Evolutionary conservation across 2,113 vertebrate species (phyloP).

Genomic region (Laticauda laticaudata): DNA sequence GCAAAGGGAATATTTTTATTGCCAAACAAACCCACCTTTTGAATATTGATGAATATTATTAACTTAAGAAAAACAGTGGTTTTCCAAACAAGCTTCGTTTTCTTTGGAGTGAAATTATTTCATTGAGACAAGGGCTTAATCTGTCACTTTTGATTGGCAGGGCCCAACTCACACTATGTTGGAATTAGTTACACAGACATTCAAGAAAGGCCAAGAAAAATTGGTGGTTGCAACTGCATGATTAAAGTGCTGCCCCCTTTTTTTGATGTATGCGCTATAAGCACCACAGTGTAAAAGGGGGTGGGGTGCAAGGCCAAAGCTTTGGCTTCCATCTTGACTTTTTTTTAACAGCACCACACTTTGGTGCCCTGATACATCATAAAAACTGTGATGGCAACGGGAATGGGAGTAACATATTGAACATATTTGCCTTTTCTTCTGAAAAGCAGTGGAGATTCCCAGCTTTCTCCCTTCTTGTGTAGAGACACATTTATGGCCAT

Average conservation of each 20-base stretch:
- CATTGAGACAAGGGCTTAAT: background rate
- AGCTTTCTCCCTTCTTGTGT: background rate
- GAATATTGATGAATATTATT: conserved; percentile 14
- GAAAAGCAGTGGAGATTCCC: background rate
- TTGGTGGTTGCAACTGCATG: too few species aligned
- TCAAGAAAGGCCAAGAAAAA: background rate
- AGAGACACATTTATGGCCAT: background rate
- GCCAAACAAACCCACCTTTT: conserved; percentile 27
- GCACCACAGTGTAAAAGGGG: background rate
- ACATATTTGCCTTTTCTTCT: background rate
- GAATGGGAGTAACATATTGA: background rate
- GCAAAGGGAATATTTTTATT: conserved; percentile 18
- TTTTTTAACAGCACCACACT: background rate
- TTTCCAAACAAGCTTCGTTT: conserved; percentile 12
- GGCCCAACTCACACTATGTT: background rate
- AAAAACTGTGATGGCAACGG: background rate
- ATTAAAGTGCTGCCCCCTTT: background rate
- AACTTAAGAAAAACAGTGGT: conserved; percentile 6
- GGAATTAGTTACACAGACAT: background rate
- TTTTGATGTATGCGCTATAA: background rate
- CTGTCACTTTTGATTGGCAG: too few species aligned
- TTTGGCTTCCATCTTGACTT: background rate
- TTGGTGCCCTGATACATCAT: background rate
- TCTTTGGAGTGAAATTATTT: background rate
- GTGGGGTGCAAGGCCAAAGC: background rate